Evolutionary conservation across 2,797 vertebrate species (phyloP).

Genomic region (Pristis pectinata): DNA sequence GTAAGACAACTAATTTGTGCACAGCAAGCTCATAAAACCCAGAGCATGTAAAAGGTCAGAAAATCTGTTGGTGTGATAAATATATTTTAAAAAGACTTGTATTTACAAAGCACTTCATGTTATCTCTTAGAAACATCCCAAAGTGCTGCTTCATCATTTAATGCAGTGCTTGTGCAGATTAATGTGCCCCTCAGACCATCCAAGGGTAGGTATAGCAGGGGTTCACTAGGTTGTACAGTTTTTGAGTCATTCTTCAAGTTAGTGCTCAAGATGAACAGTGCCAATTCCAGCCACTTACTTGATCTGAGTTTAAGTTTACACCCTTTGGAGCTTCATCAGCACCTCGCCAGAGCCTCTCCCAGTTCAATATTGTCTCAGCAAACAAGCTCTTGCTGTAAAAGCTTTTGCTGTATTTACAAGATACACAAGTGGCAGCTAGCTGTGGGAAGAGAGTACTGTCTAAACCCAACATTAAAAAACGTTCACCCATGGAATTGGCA

Average conservation of each 20-base stretch:
- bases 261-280: not conserved
- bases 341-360: not conserved
- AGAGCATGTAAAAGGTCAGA: no score
- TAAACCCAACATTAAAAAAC: not conserved
- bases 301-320: not conserved
- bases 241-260: not conserved
- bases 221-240: no score
- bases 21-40: no score
- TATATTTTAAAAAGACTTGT: not conserved
- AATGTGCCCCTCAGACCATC: no score
- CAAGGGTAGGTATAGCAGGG: not conserved
- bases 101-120: not conserved
- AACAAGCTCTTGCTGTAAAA: not conserved
- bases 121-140: not conserved
- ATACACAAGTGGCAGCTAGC: conserved; percentile 1
- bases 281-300: not conserved
- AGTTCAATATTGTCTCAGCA: not conserved
- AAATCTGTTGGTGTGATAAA: not conserved
- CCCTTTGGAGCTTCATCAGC: not conserved
- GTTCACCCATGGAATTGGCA: conserved; percentile 2
- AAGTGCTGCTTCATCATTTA: not conserved
- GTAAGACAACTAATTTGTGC: no score
- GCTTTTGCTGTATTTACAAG: not conserved
- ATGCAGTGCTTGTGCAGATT: not conserved
- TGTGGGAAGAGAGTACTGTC: not conserved